Conservation (phyloP, 2,797 vertebrate species). For the Xenopus petersii region DNA sequence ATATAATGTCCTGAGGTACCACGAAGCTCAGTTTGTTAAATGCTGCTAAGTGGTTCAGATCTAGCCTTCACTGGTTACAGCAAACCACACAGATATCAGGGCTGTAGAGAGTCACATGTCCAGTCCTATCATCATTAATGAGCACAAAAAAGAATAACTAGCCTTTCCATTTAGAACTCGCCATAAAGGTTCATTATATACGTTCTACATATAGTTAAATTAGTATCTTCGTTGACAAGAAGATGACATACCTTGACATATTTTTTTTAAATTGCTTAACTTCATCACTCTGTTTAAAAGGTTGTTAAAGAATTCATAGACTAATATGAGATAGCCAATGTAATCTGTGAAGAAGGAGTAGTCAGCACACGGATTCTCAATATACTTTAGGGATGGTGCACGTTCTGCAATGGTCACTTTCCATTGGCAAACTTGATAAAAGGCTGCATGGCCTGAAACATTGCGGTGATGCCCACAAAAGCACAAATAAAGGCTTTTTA, state of each 20-base stretch:
- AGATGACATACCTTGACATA: constrained; percentile 62
- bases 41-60: constrained; percentile 60
- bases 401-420: no score
- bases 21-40: constrained; percentile 53
- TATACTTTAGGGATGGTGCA: no score
- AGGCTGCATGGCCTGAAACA: no score
- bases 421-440: no score
- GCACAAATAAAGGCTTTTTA: no score
- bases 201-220: constrained; percentile 61
- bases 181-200: constrained; percentile 56
- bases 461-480: no score
- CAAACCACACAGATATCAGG: constrained; percentile 53
- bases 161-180: constrained; percentile 53
- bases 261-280: constrained; percentile 64
- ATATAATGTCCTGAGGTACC: constrained; percentile 23
- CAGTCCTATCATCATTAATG: constrained; percentile 61
- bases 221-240: constrained; percentile 62
- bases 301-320: constrained; percentile 58
- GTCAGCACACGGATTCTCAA: no score
- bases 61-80: constrained; percentile 52
- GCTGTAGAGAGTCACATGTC: constrained; percentile 51
- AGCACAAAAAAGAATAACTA: constrained; percentile 57
- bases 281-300: constrained; percentile 61
- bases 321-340: constrained; percentile 41
- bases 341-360: no score